Percentiles rank a stretch among this genome's conserved stretches.
phyloP scores from a whole-genome alignment of 2,113 vertebrate species.

The Buteo buteo region DNA sequence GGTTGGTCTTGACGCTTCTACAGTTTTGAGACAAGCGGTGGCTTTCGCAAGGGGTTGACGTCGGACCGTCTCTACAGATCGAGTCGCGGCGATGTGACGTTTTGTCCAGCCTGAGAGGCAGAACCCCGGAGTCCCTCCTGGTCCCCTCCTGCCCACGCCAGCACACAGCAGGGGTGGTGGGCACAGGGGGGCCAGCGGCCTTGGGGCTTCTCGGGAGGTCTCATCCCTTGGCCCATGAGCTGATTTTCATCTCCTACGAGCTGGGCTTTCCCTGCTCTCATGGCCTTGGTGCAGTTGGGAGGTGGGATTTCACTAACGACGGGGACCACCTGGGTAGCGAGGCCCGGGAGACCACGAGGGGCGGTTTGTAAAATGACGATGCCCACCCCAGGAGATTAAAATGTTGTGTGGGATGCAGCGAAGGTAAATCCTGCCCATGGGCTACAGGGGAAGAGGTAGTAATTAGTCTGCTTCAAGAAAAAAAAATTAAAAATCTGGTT shows the following conservation, averaged over 20 bases:
- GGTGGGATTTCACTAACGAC: background rate
- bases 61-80: background rate
- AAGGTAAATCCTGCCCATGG: background rate
- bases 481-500: background rate
- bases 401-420: background rate
- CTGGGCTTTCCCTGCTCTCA: background rate
- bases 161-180: background rate
- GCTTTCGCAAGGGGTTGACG: background rate
- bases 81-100: background rate
- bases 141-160: background rate
- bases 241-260: background rate
- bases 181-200: fast-evolving
- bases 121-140: background rate
- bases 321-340: background rate
- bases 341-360: too few relatives aligned
- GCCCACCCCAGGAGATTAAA: background rate
- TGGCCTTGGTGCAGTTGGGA: background rate
- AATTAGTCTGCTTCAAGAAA: background rate
- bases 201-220: background rate
- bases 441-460: background rate
- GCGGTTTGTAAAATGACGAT: fast-evolving
- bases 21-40: background rate
- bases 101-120: background rate
- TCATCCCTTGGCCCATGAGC: background rate
- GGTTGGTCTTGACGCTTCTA: background rate